Conservation (phyloP, 1,140 invertebrate species). For the Periplaneta americana region DNA sequence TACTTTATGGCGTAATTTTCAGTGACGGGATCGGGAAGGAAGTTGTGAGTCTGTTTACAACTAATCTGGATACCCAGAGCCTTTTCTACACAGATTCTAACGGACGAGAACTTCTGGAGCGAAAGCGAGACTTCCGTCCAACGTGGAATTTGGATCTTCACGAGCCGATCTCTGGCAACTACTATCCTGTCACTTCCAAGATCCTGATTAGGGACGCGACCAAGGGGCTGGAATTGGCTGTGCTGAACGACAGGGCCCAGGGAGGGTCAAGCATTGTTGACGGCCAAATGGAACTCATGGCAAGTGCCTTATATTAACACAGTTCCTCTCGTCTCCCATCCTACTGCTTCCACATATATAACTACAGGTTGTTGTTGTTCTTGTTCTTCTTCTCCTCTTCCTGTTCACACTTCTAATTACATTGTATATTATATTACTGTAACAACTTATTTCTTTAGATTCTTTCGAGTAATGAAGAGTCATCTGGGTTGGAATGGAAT, state of each 20-base stretch:
- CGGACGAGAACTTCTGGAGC: constrained; percentile 55
- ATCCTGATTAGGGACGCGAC: constrained; percentile 61
- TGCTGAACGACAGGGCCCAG: constrained; percentile 82
- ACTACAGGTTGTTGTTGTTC: too few relatives aligned
- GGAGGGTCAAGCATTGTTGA: constrained; percentile 74
- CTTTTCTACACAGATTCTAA: constrained; percentile 66
- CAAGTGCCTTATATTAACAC: constrained; percentile 37
- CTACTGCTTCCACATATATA: too few relatives aligned
- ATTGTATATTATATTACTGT: too few relatives aligned
- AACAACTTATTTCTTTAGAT: too few relatives aligned
- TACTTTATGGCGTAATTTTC: too few relatives aligned
- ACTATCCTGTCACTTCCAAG: constrained; percentile 86
- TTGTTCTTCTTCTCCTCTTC: too few relatives aligned
- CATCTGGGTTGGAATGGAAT: too few relatives aligned
- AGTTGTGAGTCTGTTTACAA: constrained; percentile 46
- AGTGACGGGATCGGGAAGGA: constrained; percentile 54
- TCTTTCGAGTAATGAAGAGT: too few relatives aligned
- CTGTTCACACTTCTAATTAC: too few relatives aligned
- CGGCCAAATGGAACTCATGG: constrained; percentile 75
- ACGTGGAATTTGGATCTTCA: constrained; percentile 55
- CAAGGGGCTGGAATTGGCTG: constrained; percentile 39
- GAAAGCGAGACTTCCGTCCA: constrained; percentile 64
- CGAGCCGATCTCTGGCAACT: constrained; percentile 76
- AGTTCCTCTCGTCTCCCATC: too few relatives aligned
- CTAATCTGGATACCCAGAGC: constrained; percentile 38